phyloP scores from a whole-genome alignment of 2,888 invertebrate species.

The Macrophya alboannulata region DNA sequence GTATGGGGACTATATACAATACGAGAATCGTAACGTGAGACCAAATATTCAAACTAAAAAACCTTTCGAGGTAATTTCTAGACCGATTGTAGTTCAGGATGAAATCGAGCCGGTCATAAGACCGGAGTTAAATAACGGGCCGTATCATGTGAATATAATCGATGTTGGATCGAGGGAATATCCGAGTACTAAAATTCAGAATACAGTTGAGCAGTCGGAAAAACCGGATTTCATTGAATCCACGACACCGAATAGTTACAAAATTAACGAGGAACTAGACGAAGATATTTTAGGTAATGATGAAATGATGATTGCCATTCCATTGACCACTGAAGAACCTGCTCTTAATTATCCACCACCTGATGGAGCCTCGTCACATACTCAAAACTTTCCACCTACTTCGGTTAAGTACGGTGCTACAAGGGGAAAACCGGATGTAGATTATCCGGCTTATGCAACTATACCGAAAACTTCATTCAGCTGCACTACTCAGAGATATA shows the following conservation, averaged over 20 bases:
- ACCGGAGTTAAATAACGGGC: conserved; percentile 21
- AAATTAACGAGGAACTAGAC: conserved; percentile 67
- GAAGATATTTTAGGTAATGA: conserved; percentile 68
- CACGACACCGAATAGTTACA: conserved; percentile 61
- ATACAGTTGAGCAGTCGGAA: neutral
- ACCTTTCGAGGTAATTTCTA: neutral
- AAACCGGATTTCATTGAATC: neutral
- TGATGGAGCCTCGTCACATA: conserved; percentile 60
- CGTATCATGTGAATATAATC: conserved; percentile 42
- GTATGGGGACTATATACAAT: conserved; percentile 23
- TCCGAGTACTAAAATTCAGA: neutral
- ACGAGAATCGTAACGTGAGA: conserved; percentile 65
- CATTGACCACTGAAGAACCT: conserved; percentile 66
- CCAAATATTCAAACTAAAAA: conserved; percentile 73
- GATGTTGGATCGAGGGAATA: conserved; percentile 26
- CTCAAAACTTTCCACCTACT: conserved; percentile 64
- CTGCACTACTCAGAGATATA: conserved; percentile 93
- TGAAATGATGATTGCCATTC: conserved; percentile 66
- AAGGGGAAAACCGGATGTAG: conserved; percentile 86
- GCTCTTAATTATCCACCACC: conserved; percentile 64
- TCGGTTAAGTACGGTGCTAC: conserved; percentile 77
- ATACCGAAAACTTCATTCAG: conserved; percentile 91
- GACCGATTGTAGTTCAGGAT: conserved; percentile 20
- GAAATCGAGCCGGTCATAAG: neutral
- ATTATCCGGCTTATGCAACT: conserved; percentile 89